Evolutionary conservation across 1,140 invertebrate genomes (phyloP).

Genomic region (Macrobrachium rosenbergii): DNA sequence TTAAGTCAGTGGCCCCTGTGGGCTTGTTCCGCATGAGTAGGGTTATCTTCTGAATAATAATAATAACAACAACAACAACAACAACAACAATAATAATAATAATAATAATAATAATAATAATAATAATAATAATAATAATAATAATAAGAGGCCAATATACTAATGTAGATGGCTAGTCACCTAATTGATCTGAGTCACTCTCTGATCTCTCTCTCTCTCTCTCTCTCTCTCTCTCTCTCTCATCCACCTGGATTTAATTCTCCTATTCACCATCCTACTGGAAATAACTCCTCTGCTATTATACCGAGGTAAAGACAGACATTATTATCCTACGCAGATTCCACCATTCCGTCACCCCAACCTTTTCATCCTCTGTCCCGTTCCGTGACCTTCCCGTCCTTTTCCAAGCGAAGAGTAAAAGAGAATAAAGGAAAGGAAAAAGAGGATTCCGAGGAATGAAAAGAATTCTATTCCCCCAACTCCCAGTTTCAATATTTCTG

Average conservation of each 20-base stretch:
- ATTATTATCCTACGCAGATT: not conserved
- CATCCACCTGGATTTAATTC: not conserved
- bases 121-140: too few relatives aligned
- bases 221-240: constrained; percentile 21
- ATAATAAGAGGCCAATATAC: not conserved
- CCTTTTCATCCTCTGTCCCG: not conserved
- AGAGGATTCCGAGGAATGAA: too few relatives aligned
- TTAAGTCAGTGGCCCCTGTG: too few relatives aligned
- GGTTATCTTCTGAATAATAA: too few relatives aligned
- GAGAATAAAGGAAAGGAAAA: too few relatives aligned
- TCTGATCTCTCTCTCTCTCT: constrained; percentile 10
- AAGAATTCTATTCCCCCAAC: too few relatives aligned
- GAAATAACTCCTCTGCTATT: not conserved
- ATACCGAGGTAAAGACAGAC: not conserved
- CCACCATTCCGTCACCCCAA: not conserved
- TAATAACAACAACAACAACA: too few relatives aligned
- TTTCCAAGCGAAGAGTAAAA: not conserved
- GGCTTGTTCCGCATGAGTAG: too few relatives aligned
- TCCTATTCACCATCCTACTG: not conserved
- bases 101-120: too few relatives aligned
- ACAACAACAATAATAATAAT: too few relatives aligned
- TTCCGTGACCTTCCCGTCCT: not conserved
- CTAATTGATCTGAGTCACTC: not conserved
- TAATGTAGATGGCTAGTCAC: not conserved
- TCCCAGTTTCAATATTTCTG: too few relatives aligned